These are phyloP conservation scores for Tachysurus vachellii DNA, from an alignment of 2,113 vertebrate species.

Conservation along the genomic window DNA sequence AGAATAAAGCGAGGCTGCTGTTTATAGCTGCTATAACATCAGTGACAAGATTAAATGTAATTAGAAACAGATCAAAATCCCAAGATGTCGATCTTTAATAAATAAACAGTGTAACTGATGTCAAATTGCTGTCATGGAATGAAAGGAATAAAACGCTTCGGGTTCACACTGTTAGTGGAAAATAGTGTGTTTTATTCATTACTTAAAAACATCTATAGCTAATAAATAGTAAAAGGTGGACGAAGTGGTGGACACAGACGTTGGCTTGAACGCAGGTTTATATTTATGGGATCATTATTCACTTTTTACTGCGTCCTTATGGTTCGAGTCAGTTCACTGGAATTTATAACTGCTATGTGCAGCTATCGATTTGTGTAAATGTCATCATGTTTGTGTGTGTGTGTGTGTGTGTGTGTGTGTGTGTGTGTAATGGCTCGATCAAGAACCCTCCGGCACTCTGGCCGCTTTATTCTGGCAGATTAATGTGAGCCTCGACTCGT, in stretches of 20 bases:
- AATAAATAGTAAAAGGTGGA: background rate
- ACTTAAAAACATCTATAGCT: background rate
- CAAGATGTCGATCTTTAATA: background rate
- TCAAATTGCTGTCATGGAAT: background rate
- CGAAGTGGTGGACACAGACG: background rate
- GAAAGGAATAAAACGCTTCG: background rate
- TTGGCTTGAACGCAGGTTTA: background rate
- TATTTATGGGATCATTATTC: slow-evolving; percentile 8
- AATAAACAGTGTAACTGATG: background rate
- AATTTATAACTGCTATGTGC: slow-evolving; percentile 5
- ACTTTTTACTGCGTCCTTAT: slow-evolving; percentile 23
- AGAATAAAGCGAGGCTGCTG: no score
- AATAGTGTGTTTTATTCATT: background rate
- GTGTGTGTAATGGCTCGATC: slow-evolving; percentile 48
- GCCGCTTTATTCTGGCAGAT: slow-evolving; percentile 72
- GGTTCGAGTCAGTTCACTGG: slow-evolving; percentile 11
- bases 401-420: slow-evolving; percentile 32
- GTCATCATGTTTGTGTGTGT: slow-evolving; percentile 10
- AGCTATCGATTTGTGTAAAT: slow-evolving; percentile 20
- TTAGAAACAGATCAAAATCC: background rate
- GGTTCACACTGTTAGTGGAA: background rate
- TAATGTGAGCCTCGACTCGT: slow-evolving; percentile 70
- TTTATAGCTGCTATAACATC: background rate
- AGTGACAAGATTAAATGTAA: background rate
- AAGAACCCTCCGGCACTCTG: slow-evolving; percentile 67